Base-by-base conservation (phyloP, 2,888 invertebrate species). In the Cantharis rufa region DNA sequence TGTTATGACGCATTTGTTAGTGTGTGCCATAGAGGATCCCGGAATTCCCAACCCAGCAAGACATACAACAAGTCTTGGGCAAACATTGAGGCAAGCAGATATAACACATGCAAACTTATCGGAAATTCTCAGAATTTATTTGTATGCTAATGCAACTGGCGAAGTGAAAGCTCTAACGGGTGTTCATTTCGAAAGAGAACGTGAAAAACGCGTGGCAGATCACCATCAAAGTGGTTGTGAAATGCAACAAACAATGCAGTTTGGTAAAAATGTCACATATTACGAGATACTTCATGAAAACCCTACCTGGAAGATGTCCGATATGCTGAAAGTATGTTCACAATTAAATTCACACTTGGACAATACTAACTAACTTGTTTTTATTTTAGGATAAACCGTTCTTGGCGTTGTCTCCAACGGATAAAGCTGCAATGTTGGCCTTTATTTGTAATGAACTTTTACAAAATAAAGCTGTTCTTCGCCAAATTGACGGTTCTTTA, bases 371-470 rank as follows among this genome's bases (percentile, higher is more conserved):
- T 63, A 66, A 15, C 16, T 15, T 66, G 11, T 71, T 71, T 18
- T 11, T 48, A 24, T 76, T 82, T 63, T 71, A 82, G 76, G 94
- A 94, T 86, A 94, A 94, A 81, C 96, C 98, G 0, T 97, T 96
- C 89, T 91, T 96, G 75, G 93, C 97, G 0, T 89, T 98, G 3
- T 94, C 93, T 86, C 93, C 97, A 2, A 94, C 95, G 0, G 92
- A 94, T 81, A 98, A 98, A 87, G 94, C 97, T 0, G 93, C 94
- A 80, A 95, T 98, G 84, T 89, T 98, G 69, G 95, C 96, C 1
- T 97, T 95, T 89, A 91, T 98, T 24, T 98, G 98, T 89, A 96
- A 98, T 88, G 98, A 99, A 88, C 90, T 99, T 82, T 91, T 98
- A 66, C 96, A 97, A 88, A 98, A 97, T 88, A 97, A 97, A 88